Conservation (phyloP, 2,113 vertebrate species). For the Zingel zingel region DNA sequence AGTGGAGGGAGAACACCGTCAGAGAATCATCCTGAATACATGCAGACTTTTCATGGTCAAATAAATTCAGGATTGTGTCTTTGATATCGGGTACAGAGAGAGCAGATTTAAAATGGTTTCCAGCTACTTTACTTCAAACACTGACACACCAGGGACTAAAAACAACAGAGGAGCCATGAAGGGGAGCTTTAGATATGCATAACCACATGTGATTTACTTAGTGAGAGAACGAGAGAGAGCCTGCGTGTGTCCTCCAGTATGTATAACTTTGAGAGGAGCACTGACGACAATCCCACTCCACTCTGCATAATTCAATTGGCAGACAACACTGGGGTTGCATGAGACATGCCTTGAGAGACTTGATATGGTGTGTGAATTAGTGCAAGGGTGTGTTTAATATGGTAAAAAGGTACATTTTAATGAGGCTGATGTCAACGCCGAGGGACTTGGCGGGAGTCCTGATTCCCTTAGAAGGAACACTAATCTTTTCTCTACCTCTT, state of each 20-base stretch:
- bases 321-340: constrained; percentile 41
- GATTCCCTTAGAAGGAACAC: neutral
- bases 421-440: constrained; percentile 32
- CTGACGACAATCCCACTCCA: constrained; percentile 38
- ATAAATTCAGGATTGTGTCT: constrained; percentile 60
- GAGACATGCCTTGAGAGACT: constrained; percentile 40
- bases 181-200: constrained; percentile 51
- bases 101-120: constrained; percentile 58
- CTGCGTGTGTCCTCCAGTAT: constrained; percentile 17
- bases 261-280: constrained; percentile 41
- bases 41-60: constrained; percentile 50
- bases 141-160: constrained; percentile 41
- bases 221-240: constrained; percentile 24
- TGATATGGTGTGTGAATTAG: constrained; percentile 18
- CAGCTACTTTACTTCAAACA: constrained; percentile 66
- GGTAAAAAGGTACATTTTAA: constrained; percentile 53
- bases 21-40: constrained; percentile 22
- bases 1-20: neutral
- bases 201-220: constrained; percentile 41
- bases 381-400: constrained; percentile 51
- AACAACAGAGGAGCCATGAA: constrained; percentile 54
- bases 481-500: constrained; percentile 6
- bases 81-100: constrained; percentile 53
- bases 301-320: constrained; percentile 62
- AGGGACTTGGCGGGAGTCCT: constrained; percentile 9